Conservation (phyloP, 2,888 invertebrate genomes). For the Melanotus villosus region DNA sequence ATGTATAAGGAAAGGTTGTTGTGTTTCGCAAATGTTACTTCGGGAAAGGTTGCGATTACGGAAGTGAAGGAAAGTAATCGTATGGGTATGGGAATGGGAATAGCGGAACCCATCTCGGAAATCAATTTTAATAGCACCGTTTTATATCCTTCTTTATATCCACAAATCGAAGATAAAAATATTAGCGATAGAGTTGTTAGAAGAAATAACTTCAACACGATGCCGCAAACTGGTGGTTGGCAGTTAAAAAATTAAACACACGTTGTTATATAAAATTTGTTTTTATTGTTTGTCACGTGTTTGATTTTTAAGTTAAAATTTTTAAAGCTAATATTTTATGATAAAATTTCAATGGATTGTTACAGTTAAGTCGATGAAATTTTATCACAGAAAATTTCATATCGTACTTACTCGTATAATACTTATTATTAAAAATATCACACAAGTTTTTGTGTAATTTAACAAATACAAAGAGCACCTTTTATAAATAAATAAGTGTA, state of each 20-base stretch:
- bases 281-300: slow-evolving; percentile 8
- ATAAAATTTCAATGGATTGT: not conserved
- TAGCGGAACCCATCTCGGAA: slow-evolving; percentile 22
- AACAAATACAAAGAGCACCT: not conserved
- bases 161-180: slow-evolving; percentile 49
- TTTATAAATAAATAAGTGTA: not conserved
- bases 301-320: not conserved
- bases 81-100: not conserved
- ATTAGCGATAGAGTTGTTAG: slow-evolving; percentile 33
- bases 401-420: not conserved
- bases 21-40: slow-evolving; percentile 50
- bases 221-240: slow-evolving; percentile 6
- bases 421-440: not conserved
- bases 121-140: slow-evolving; percentile 44
- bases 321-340: slow-evolving; percentile 4
- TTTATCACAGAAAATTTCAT: not conserved
- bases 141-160: slow-evolving; percentile 49
- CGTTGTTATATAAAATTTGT: not conserved
- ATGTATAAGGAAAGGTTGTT: slow-evolving; percentile 52
- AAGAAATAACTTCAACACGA: slow-evolving; percentile 15
- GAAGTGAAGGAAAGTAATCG: slow-evolving; percentile 18
- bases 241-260: not conserved
- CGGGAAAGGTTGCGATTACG: slow-evolving; percentile 49
- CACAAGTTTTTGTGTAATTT: too few species aligned
- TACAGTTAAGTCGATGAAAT: not conserved